Conservation (phyloP, 2,888 invertebrate genomes). For the Plemyria rubiginata region DNA sequence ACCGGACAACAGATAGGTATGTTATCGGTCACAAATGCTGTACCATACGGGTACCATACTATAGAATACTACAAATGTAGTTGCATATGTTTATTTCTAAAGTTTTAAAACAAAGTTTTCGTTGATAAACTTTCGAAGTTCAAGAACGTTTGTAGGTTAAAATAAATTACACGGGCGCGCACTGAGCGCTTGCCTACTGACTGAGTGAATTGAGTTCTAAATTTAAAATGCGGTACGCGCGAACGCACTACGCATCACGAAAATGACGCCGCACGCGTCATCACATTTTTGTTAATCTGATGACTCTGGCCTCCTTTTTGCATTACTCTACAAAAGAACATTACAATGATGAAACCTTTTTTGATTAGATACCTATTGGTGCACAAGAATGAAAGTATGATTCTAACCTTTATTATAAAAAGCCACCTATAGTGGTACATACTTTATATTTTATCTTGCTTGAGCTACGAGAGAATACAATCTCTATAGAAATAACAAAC, state of each 20-base stretch:
- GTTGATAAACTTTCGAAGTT: background rate
- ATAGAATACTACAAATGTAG: background rate
- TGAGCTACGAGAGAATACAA: background rate
- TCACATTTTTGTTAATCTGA: slow-evolving; percentile 5
- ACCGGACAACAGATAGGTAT: slow-evolving; percentile 6
- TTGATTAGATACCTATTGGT: background rate
- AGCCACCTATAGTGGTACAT: too few species aligned
- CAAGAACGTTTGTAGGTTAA: slow-evolving; percentile 2
- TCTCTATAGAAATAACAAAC: background rate
- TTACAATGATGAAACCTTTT: background rate
- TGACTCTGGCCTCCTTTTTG: background rate
- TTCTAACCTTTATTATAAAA: too few species aligned
- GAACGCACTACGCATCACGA: slow-evolving; percentile 17
- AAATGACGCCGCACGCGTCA: slow-evolving; percentile 1
- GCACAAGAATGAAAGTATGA: too few species aligned
- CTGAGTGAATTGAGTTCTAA: slow-evolving; percentile 28
- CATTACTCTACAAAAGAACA: background rate
- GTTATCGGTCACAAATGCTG: background rate
- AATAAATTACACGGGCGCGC: slow-evolving; percentile 23
- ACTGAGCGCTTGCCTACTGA: slow-evolving; percentile 39
- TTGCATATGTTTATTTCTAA: background rate
- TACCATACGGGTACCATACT: slow-evolving; percentile 6
- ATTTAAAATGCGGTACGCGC: slow-evolving; percentile 33
- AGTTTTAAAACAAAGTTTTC: background rate
- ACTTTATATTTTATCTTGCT: too few species aligned